phyloP scores from a whole-genome alignment of 1,140 invertebrate species.

The Rhyacophila brunnea region DNA sequence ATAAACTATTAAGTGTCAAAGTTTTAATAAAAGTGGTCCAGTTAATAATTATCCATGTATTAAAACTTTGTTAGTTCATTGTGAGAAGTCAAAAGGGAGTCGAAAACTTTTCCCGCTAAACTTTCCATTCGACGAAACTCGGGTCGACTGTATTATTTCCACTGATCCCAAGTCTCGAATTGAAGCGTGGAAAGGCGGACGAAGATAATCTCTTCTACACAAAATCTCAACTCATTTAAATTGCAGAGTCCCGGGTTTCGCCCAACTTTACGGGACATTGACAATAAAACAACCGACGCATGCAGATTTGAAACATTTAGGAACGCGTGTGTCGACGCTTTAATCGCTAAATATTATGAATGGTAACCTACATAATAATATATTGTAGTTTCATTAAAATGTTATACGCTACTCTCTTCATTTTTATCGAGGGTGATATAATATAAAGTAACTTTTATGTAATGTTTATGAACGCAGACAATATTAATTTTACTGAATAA shows the following conservation, averaged over 20 bases:
- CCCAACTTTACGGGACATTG: neutral
- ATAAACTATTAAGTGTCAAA: no score
- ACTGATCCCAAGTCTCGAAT: conserved; percentile 11
- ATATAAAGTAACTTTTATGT: no score
- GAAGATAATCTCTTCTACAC: conserved; percentile 20
- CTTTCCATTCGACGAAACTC: conserved; percentile 19
- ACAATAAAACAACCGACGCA: conserved; percentile 4
- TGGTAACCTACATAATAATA: no score
- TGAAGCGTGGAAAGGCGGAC: conserved; percentile 6
- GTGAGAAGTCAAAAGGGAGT: conserved; percentile 23
- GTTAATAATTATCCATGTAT: no score
- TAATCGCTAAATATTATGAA: no score
- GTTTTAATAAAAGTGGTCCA: no score
- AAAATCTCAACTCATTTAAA: conserved; percentile 25
- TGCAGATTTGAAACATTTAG: neutral
- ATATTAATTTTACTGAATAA: no score
- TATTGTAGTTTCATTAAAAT: no score
- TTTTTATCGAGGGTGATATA: no score
- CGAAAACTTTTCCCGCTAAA: conserved; percentile 20
- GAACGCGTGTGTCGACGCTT: no score
- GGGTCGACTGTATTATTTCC: conserved; percentile 30
- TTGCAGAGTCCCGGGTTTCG: conserved; percentile 11
- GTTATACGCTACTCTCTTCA: no score
- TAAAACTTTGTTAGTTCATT: conserved; percentile 8
- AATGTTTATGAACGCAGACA: no score